These are phyloP conservation scores for Meloe dianella DNA, from an alignment of 2,888 invertebrate species.

Conservation along the genomic window DNA sequence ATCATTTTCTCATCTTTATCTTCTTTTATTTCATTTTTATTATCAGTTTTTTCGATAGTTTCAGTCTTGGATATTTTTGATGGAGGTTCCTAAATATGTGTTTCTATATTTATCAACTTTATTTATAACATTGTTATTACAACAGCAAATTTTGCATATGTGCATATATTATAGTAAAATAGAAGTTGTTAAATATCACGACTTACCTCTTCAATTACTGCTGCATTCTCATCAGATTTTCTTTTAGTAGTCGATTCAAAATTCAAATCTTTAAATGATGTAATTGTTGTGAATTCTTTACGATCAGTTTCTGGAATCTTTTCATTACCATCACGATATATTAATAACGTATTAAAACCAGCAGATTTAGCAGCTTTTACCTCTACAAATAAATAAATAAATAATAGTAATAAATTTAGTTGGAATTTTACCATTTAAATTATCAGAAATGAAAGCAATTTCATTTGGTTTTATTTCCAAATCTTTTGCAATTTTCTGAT, in stretches of 20 bases:
- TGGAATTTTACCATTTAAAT: slow-evolving; percentile 70
- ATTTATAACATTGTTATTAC: slow-evolving; percentile 13
- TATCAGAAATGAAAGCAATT: slow-evolving; percentile 87
- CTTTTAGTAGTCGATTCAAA: slow-evolving; percentile 51
- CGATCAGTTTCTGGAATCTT: slow-evolving; percentile 68
- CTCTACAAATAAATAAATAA: slow-evolving; percentile 65
- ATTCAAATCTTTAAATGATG: slow-evolving; percentile 67
- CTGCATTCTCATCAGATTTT: slow-evolving; percentile 50
- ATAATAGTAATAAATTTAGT: slow-evolving; percentile 24
- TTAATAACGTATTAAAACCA: slow-evolving; percentile 72
- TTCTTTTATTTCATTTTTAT: slow-evolving; percentile 30
- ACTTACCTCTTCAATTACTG: slow-evolving; percentile 52
- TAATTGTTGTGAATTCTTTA: slow-evolving; percentile 64
- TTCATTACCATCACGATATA: slow-evolving; percentile 81
- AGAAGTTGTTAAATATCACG: slow-evolving; percentile 12
- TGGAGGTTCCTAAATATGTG: slow-evolving; percentile 56
- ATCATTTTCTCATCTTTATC: slow-evolving; percentile 33
- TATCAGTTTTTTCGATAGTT: slow-evolving; percentile 23
- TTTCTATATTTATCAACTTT: not conserved
- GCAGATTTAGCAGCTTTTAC: slow-evolving; percentile 81
- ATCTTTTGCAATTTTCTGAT: slow-evolving; percentile 74
- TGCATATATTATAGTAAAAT: not conserved
- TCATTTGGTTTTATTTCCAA: slow-evolving; percentile 70
- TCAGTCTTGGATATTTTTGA: slow-evolving; percentile 65
- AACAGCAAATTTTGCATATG: slow-evolving; percentile 16